Evolutionary conservation across 2,888 invertebrate species (phyloP), one percentile per base, ranked within the genome.

Genomic region (Taenaris catops): DNA sequence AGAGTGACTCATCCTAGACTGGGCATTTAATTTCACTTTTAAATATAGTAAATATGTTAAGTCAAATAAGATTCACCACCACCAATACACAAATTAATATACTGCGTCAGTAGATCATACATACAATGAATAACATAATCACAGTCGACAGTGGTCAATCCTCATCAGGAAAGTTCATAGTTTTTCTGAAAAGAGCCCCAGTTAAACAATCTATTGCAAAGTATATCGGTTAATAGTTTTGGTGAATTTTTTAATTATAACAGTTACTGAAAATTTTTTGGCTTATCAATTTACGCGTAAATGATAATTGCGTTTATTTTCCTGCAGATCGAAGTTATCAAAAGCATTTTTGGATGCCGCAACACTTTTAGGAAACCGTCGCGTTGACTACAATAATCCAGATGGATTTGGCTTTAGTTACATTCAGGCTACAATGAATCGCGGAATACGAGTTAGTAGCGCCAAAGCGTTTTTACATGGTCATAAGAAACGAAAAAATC

Each of bases 351-450:
- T 94, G 3, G 79, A 91, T 23, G 90, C 92, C 0, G 91, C 90
- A 0, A 68, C 84, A 38, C 79, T 91, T 46, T 72, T 89, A 29
- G 94, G 94, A 0, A 87, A 92, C 40, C 87, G 89, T 1, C 75
- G 88, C 48, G 89, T 90, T 2, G 94, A 94, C 61, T 92, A 93
- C 63, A 94, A 94, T 63, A 91, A 91, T 47, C 90, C 89, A 0
- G 83, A 89, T 28, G 72, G 83, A 6, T 90, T 90, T 10, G 93
- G 92, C 9, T 89, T 91, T 51, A 84, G 63, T 47, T 71, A 71
- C 38, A 74, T 81, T 27, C 81, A 83, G 51, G 75, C 76, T 0
- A 91, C 87, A 0, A 72, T 83, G 3, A 63, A 63, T 25, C 59
- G 68, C 8, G 91, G 91, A 0, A 68, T 71, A 1, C 73, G 93